Base-by-base conservation (phyloP, 2,888 invertebrate genomes). In the Chelonus formosanus region DNA sequence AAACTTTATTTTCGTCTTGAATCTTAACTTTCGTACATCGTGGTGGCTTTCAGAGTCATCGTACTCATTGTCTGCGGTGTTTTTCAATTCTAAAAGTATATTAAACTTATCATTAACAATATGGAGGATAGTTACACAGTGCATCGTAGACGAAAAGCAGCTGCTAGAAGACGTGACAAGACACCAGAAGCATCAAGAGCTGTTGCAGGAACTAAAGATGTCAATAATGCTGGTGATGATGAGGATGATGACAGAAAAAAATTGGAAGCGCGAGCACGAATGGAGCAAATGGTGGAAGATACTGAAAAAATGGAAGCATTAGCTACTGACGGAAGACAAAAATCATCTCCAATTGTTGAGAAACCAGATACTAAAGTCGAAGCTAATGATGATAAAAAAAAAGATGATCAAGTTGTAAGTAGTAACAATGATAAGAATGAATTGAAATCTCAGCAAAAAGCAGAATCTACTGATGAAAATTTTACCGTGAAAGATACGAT, bases 91-190 rank as follows among this genome's bases (percentile, higher is more conserved):
- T 8, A 31, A 35, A 52, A 31, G 48, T 61, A 56, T 40, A 5
- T 40, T 40, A 6, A 40, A 40, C 6, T 40, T 5, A 34, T 40
- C 20, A 10, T 53, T 58, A 43, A 47, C n/a, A 40, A 43, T 10
- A 54, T 84, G 82, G 83, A 84, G 76, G 82, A 84, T 72, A 82
- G 80, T 75, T 83, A 84, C 74, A 76, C 78, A 72, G 80, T 82
- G 71, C 80, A 84, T 71, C 73, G 82, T 70, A 81, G 83, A 55
- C 80, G 83, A 35, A 80, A 82, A 65, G 81, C 80, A 31, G 71
- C 73, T 70, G 78, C 76, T 43, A 80, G 74, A 57, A 79, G 74
- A 63, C 80, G 81, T 63, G 81, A 80, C 63, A 82, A 83, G 69
- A 81, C 82, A 5, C 80, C 80, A 31, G 82, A 82, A 3, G 79